Evolutionary conservation across 2,797 vertebrate genomes (phyloP), one percentile per base, ranked within the genome.

Genomic region (Mus caroli): DNA sequence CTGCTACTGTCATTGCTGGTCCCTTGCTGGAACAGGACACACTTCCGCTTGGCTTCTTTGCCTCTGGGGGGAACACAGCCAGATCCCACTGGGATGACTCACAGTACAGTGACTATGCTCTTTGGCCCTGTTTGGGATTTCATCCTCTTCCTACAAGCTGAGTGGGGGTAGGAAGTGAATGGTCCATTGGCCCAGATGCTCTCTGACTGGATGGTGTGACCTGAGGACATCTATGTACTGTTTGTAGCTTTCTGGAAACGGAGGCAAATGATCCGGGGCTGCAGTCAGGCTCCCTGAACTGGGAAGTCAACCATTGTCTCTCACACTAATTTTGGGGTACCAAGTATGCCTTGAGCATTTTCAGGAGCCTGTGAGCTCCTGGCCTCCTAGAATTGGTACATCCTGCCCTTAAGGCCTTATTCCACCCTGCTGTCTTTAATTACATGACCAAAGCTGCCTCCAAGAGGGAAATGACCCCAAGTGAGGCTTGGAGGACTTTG

Each of bases 81-180:
- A 13, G 80, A 54, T 37, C 93, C 93, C 56, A 91, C 87, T 92
- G 93, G 77, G 93, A 64, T 97, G 96, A 97, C 94, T 96, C 96
- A 97, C 0, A 0, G 6, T 19, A 69, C 13, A 2, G 67, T 0
- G 8, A 89, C 92, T 87, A 31, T 0, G 6, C 0, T 50, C 69
- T 37, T 54, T 54, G 86, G 79, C 54, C 89, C 90, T 79, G 93
- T n/a, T 77, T 95, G 89, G 93, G 79, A 69, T 77, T 28, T 54
- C n/a, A 31, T 89, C 31, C 28, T 90, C 46, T 80, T 54, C 50
- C 20, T 91, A 54, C 50, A 62, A 43, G 62, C 90, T 46, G 79
- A 73, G 37, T 43, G 83, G 91, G 62, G 54, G 34, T 87, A n/a
- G 22, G 83, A 71, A 64, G 24, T 60, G 17, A 76, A 77, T 0